A percentile compares a stretch with the other conserved stretches of the same genome.
These are phyloP conservation scores for Halcyon badia DNA, from an alignment of 2,797 vertebrate genomes.

Conservation along the genomic window DNA sequence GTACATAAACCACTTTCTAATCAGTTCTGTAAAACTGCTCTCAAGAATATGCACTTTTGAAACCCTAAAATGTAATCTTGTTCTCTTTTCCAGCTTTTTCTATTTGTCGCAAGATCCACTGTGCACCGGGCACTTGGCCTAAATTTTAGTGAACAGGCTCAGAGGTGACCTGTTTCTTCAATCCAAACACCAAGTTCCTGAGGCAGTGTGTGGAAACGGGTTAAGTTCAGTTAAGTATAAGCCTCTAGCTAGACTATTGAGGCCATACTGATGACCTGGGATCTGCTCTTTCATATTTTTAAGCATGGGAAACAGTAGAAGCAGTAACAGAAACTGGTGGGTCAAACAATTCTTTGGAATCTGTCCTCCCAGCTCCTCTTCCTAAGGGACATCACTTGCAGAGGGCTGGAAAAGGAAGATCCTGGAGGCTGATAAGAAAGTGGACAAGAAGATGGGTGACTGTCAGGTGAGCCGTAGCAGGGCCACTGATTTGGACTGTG, in stretches of 20 bases:
- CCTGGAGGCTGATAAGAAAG: neutral
- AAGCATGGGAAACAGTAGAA: neutral
- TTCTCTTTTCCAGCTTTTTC: neutral
- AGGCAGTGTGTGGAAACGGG: neutral
- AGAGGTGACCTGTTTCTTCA: neutral
- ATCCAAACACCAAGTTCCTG: accelerated
- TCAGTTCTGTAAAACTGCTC: neutral
- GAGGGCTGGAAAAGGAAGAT: neutral
- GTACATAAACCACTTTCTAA: neutral
- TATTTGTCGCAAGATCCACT: accelerated
- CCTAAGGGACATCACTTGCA: neutral
- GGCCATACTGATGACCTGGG: neutral
- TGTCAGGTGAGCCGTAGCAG: neutral
- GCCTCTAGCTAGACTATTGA: neutral
- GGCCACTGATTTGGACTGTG: accelerated
- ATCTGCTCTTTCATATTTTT: neutral
- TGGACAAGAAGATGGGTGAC: neutral
- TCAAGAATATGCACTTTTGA: neutral
- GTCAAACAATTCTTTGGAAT: neutral
- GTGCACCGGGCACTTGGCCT: neutral
- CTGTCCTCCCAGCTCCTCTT: neutral
- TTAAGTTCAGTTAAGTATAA: neutral
- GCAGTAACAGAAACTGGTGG: neutral
- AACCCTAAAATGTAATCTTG: neutral
- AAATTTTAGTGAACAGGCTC: neutral